phyloP scores from a whole-genome alignment of 2,113 vertebrate species.

The Dipodomys stephensi region DNA sequence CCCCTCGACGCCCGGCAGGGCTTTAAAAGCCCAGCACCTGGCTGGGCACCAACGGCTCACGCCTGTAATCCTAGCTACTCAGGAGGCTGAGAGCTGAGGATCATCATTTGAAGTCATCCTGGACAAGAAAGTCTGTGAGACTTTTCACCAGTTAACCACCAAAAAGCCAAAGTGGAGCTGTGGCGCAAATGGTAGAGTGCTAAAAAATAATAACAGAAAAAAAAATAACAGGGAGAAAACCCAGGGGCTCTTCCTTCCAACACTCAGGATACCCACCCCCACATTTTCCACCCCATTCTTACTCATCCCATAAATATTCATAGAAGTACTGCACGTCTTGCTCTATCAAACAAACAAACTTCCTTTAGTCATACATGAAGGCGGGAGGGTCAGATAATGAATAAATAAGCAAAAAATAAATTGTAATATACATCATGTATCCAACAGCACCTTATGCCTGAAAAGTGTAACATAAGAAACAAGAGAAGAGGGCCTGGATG shows the following conservation, averaged over 20 bases:
- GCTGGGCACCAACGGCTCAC: too few species aligned
- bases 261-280: neutral
- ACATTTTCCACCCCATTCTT: neutral
- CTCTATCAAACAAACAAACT: accelerated
- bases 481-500: neutral
- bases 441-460: accelerated
- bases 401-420: neutral
- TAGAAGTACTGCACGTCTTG: accelerated
- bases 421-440: accelerated
- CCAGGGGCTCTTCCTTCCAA: neutral
- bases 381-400: neutral
- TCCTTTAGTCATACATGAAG: neutral
- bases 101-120: too few species aligned
- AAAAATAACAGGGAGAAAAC: neutral
- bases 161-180: too few species aligned
- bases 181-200: too few species aligned
- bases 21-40: too few species aligned
- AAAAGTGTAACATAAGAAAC: neutral
- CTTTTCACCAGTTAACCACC: too few species aligned
- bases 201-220: too few species aligned
- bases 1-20: accelerated
- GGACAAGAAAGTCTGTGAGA: too few species aligned
- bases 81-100: too few species aligned
- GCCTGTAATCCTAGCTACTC: too few species aligned
- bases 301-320: too few species aligned